Evolutionary conservation across 2,888 invertebrate species (phyloP), one percentile per base, ranked within the genome.

Genomic region (Meteorus colon): DNA sequence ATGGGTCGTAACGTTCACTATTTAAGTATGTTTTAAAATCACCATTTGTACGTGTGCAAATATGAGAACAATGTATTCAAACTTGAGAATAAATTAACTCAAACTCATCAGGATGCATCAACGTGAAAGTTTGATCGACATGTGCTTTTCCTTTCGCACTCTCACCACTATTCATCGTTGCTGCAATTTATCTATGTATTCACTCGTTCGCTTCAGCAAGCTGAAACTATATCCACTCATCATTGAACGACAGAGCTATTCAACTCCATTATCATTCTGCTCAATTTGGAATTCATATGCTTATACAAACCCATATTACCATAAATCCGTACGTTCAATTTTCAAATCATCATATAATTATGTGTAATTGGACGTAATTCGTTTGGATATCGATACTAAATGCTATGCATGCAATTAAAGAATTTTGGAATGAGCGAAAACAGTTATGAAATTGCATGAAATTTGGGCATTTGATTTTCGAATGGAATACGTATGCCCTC

Each of bases 81-180:
- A 19, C 55, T 55, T 8, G 55, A n/a, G 55, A 19, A 55, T 55
- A 24, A 24, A 55, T 55, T 19, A 55, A 55, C 55, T 55, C 6
- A 14, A 37, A 45, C 70, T 73, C 59, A 77, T 77, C 73, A 55
- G 55, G 77, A 29, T 51, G 59, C 66, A 74, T 66, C 73, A 65
- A 29, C 51, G 48, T 6, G 8, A 76, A 74, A 69, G 71, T 75
- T 76, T 75, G 76, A 80, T 78, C 51, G 74, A 69, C 74, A 73
- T 71, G 69, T 63, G 34, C 19, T 65, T 55, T 41, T 59, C 63
- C 55, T 48, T 51, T n/a, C 24, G 19, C 31, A 37, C 41, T 55
- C 19, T 51, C 41, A 6, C 41, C 41, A 8, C 12, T 8, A 12
- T 12, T 12, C 6, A 41, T 41, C 41, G 12, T 12, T 12, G 2